A percentile compares a stretch with the other conserved stretches of the same genome.
Evolutionary conservation across 64 coral and sea anemone genomes (phyloP).

Genomic region (Stylophora pistillata): DNA sequence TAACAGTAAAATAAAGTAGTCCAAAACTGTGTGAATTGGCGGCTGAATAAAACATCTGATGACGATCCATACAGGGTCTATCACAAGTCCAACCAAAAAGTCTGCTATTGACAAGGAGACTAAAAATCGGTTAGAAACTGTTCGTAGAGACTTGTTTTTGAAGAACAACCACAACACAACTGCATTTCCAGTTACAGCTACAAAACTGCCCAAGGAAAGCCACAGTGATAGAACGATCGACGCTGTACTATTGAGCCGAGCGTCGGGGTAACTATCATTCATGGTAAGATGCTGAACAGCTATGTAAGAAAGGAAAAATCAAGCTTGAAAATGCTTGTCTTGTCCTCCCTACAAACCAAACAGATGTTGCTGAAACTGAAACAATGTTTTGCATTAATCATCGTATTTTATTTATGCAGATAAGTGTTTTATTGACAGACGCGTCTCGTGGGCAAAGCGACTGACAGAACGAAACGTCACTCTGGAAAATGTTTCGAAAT

Average conservation of each 20-base stretch:
- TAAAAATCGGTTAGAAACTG: constrained; percentile 6
- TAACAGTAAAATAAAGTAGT: not conserved
- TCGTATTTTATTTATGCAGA: no score
- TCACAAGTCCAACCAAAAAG: not conserved
- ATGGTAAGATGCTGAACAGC: no score
- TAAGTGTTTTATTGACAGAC: no score
- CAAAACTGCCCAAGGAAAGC: not conserved
- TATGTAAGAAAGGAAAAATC: no score
- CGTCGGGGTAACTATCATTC: no score
- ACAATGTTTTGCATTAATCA: no score
- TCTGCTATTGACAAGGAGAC: not conserved
- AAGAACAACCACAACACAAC: not conserved
- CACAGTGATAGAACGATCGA: not conserved
- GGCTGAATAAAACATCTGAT: not conserved
- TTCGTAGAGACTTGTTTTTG: constrained; percentile 1
- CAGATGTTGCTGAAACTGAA: no score
- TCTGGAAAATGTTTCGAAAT: no score
- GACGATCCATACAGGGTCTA: not conserved
- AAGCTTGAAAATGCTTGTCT: not conserved
- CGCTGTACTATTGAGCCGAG: not conserved
- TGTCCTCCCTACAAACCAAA: no score
- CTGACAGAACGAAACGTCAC: no score
- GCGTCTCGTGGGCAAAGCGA: no score
- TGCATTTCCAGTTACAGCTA: constrained; percentile 21
- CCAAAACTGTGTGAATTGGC: not conserved